Percentiles rank a stretch among this genome's conserved stretches.
phyloP scores from a whole-genome alignment of 2,888 invertebrate species.

The Limenitis arthemis region DNA sequence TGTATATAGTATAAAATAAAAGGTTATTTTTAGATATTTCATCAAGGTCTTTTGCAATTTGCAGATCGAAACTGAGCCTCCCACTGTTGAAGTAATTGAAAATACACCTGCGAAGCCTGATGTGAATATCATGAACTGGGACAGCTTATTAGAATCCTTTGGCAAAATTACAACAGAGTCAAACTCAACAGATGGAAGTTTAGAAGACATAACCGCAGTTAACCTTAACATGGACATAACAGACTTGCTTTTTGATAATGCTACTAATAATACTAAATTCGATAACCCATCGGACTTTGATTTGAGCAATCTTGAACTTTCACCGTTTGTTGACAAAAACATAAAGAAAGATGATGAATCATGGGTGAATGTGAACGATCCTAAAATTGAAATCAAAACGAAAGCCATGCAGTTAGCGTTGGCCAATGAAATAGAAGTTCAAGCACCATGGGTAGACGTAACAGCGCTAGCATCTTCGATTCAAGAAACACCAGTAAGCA shows the following conservation, averaged over 20 bases:
- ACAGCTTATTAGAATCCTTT: constrained; percentile 60
- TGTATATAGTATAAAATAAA: neutral
- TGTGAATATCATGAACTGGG: constrained; percentile 57
- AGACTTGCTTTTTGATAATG: constrained; percentile 52
- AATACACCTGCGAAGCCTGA: constrained; percentile 30
- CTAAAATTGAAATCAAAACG: constrained; percentile 45
- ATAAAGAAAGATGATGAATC: constrained; percentile 35
- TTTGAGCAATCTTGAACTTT: constrained; percentile 43
- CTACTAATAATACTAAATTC: constrained; percentile 41
- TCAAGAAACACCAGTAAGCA: constrained; percentile 74
- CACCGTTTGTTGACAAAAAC: constrained; percentile 44
- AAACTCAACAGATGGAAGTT: constrained; percentile 53
- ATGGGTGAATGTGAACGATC: constrained; percentile 44
- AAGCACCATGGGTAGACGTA: constrained; percentile 83
- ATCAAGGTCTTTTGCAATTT: constrained; percentile 12
- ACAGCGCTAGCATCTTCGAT: constrained; percentile 77
- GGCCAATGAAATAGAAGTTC: constrained; percentile 82
- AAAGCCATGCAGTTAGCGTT: constrained; percentile 79
- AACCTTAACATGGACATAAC: constrained; percentile 52
- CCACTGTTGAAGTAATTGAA: constrained; percentile 32
- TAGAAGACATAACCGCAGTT: constrained; percentile 49
- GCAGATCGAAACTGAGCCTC: constrained; percentile 41
- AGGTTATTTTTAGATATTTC: no score
- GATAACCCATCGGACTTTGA: constrained; percentile 50
- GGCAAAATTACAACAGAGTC: constrained; percentile 61